Base-by-base conservation (phyloP, 2,888 invertebrate species). In the Eristalis pertinax region DNA sequence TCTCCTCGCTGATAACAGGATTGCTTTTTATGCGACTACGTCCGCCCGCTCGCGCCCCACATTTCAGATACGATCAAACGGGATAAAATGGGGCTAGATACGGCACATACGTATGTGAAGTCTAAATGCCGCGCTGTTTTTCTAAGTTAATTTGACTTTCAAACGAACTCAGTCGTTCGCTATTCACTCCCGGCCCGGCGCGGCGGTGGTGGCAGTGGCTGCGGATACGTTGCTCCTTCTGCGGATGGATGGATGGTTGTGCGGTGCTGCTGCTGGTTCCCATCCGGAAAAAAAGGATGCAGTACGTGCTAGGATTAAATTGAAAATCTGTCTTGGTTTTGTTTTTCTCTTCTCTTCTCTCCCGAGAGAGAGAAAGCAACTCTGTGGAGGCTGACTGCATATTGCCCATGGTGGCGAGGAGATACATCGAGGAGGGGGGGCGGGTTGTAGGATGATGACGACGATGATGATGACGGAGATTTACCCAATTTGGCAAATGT, bases 141-240 rank as follows among this genome's bases (percentile, higher is more conserved):
- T 73, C 87, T 84, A 87, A 87, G 84, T 87, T 87, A 87, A 84
- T 87, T 87, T 83, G 87, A 79, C 84, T 87, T 84, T 87, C 68
- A 87, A 84, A 87, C 79, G 80, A 76, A 67, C 63, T 79, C 79
- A 24, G 58, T 84, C 79, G 64, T 62, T 70, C 74, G 62, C 73
- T 1, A 50, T 50, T n/a, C 19, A 60, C 60, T 60, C 19, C n/a
- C n/a, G n/a, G n/a, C n/a, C n/a, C 29, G 29, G 5, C 29, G 29
- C 29, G 29, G 69, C 56, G 58, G 58, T 78, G 43, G 13, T n/a
- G 5, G 43, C 43, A n/a, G 43, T n/a, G 15, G 43, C 43, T n/a
- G 50, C 19, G n/a, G 50, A 5, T 10, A 32, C 32, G 19, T n/a
- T 19, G n/a, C 50, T 50, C 8, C 50, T 19, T 50, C 19, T 50